A percentile compares a stretch with the other conserved stretches of the same genome.
Conservation (phyloP, 2,888 invertebrate genomes). For the Lasioglossum villosulum region DNA sequence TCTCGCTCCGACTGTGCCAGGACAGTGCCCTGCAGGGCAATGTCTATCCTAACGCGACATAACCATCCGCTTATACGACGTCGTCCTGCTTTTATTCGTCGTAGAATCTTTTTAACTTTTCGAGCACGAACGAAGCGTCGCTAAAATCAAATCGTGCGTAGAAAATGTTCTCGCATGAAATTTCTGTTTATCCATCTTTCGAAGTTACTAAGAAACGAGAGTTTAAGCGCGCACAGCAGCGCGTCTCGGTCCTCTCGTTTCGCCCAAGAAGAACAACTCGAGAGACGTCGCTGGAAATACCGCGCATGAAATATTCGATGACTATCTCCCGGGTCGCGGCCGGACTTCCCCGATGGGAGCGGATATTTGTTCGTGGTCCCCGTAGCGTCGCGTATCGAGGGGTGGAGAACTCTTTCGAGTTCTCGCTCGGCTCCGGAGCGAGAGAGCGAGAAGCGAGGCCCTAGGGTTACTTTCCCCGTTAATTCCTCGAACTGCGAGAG, state of each 20-base stretch:
- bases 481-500: slow-evolving; percentile 63
- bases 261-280: not conserved
- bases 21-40: not conserved
- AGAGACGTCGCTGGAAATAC: slow-evolving; percentile 37
- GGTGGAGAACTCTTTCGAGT: not conserved
- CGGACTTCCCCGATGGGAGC: not conserved
- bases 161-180: not conserved
- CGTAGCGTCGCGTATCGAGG: not conserved
- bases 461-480: slow-evolving; percentile 46
- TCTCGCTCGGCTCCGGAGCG: slow-evolving; percentile 26
- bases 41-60: not conserved
- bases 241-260: not conserved
- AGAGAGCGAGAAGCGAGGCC: not conserved
- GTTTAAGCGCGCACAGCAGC: not conserved
- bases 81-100: not conserved
- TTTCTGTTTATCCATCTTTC: not conserved
- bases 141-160: not conserved
- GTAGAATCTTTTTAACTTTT: not conserved
- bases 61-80: not conserved
- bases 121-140: not conserved
- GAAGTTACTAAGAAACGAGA: not conserved
- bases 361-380: not conserved
- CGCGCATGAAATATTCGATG: slow-evolving; percentile 40
- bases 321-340: slow-evolving; percentile 6
- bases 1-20: not conserved